These are phyloP conservation scores for Rhinogobius similis DNA, from an alignment of 2,113 vertebrate species.

Conservation along the genomic window DNA sequence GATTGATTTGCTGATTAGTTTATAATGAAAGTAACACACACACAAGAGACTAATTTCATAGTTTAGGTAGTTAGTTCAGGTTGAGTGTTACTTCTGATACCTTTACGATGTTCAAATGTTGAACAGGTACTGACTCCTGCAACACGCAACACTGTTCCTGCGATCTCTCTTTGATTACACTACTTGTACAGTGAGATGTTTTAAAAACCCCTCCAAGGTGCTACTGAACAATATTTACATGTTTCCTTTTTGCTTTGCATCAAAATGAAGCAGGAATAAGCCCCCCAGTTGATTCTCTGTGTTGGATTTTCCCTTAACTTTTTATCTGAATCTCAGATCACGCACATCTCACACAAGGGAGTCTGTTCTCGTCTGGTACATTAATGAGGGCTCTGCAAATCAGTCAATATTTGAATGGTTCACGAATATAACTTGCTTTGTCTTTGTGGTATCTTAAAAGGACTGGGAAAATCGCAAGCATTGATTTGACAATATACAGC, in stretches of 20 bases:
- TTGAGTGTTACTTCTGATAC: neutral
- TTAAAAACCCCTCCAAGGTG: neutral
- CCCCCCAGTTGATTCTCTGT: conserved; percentile 28
- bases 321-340: conserved; percentile 15
- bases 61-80: too few species aligned
- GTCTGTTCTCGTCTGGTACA: neutral
- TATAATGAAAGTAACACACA: too few species aligned
- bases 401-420: neutral
- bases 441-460: neutral
- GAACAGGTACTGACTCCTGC: neutral
- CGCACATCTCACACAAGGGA: conserved; percentile 2
- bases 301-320: conserved; percentile 15
- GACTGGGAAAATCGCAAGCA: neutral
- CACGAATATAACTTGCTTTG: neutral
- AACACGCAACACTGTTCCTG: neutral
- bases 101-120: too few species aligned
- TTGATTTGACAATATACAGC: neutral
- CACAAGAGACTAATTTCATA: too few species aligned
- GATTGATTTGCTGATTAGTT: too few species aligned
- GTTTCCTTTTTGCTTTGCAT: conserved; percentile 26
- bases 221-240: conserved; percentile 19
- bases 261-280: conserved; percentile 29
- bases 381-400: neutral
- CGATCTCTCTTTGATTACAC: neutral
- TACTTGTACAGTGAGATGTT: conserved; percentile 9